Evolutionary conservation across 2,888 invertebrate genomes (phyloP).

Genomic region (Epinotia bilunana): DNA sequence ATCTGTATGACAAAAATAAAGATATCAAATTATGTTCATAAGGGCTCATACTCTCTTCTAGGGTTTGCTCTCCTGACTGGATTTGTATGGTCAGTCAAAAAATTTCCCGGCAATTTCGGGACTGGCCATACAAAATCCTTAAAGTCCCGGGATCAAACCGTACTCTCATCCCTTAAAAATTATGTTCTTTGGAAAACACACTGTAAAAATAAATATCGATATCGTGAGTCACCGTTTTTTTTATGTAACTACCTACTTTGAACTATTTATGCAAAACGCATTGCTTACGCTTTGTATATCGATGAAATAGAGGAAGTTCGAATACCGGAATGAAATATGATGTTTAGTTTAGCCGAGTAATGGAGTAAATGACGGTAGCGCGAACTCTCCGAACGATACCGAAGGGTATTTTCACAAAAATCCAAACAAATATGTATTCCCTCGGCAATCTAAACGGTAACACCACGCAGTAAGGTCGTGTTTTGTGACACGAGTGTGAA

Average conservation of each 20-base stretch:
- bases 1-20: too few species aligned
- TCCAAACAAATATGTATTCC: neutral
- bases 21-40: too few species aligned
- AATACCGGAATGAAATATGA: constrained; percentile 27
- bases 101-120: too few species aligned
- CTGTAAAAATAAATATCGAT: too few species aligned
- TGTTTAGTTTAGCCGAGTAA: constrained; percentile 32
- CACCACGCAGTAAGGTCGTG: neutral
- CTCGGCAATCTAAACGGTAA: neutral
- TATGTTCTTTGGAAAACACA: too few species aligned
- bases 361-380: constrained; percentile 17
- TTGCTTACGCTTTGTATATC: neutral
- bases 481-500: neutral
- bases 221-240: neutral
- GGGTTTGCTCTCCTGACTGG: too few species aligned
- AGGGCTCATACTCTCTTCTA: too few species aligned
- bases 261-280: neutral
- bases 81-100: too few species aligned
- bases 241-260: neutral
- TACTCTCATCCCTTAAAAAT: too few species aligned
- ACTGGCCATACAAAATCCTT: too few species aligned
- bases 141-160: too few species aligned
- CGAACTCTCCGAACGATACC: constrained; percentile 14
- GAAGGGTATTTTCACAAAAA: neutral
- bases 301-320: constrained; percentile 21